Conservation (phyloP, 2,888 invertebrate genomes). For the Bembecia ichneumoniformis region DNA sequence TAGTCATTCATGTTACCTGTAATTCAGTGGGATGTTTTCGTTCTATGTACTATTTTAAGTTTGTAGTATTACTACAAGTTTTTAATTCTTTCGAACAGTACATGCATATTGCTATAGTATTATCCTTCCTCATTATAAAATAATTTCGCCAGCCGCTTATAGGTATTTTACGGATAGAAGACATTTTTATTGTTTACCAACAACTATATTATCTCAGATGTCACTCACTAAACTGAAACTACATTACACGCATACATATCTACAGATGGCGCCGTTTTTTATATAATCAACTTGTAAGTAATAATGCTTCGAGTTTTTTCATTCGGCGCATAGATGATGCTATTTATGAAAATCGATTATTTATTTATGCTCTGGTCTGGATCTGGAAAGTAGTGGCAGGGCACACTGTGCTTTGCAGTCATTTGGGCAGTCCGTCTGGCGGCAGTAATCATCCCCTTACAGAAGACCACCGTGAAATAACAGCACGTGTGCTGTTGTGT, state of each 20-base stretch:
- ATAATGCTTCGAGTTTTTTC: not conserved
- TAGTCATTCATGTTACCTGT: not conserved
- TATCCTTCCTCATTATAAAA: constrained; percentile 2
- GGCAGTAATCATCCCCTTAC: no score
- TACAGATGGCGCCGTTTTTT: not conserved
- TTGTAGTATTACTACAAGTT: constrained; percentile 7
- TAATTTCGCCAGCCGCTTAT: constrained; percentile 2
- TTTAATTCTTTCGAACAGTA: constrained; percentile 5
- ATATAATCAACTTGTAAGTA: not conserved
- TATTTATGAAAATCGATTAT: no score
- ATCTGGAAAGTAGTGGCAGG: no score
- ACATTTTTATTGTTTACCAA: constrained; percentile 2
- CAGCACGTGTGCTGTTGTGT: no score
- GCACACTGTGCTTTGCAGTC: no score
- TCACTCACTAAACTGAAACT: not conserved
- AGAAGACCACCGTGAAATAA: no score
- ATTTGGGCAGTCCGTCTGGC: no score
- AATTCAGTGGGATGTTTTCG: constrained; percentile 1
- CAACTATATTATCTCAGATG: not conserved
- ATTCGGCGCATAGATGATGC: no score
- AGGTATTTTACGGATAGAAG: constrained; percentile 2
- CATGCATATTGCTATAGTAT: constrained; percentile 1
- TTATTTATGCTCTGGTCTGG: no score
- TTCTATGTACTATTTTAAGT: constrained; percentile 6
- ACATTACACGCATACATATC: not conserved